A percentile compares a stretch with the other conserved stretches of the same genome.
Evolutionary conservation across 2,888 invertebrate genomes (phyloP).

Genomic region (Xanthostigma xanthostigma): DNA sequence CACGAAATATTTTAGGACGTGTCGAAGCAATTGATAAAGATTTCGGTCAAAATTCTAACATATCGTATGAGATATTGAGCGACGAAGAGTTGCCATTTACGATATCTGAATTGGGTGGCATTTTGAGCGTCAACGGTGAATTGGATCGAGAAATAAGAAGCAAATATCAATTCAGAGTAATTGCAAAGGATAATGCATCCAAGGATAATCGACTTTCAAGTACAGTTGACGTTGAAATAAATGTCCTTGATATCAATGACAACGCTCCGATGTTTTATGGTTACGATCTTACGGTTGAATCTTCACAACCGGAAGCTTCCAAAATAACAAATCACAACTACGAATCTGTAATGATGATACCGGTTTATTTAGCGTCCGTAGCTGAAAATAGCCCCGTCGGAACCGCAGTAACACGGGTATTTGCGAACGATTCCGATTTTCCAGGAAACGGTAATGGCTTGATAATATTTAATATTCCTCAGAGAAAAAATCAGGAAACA

Average conservation of each 20-base stretch:
- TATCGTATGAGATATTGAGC: constrained; percentile 50
- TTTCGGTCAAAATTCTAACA: constrained; percentile 62
- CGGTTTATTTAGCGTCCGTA: constrained; percentile 61
- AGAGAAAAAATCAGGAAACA: constrained; percentile 43
- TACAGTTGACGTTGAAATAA: constrained; percentile 64
- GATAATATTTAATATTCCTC: constrained; percentile 59
- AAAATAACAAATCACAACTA: constrained; percentile 35
- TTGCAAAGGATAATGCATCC: constrained; percentile 32
- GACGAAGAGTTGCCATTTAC: constrained; percentile 45
- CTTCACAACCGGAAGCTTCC: constrained; percentile 33
- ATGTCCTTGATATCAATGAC: constrained; percentile 71
- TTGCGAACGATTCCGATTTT: constrained; percentile 75
- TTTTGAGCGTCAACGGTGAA: constrained; percentile 55
- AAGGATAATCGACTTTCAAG: constrained; percentile 44
- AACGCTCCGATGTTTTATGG: constrained; percentile 68
- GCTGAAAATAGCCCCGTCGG: constrained; percentile 64
- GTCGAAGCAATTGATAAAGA: constrained; percentile 68
- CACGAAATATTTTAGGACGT: constrained; percentile 53
- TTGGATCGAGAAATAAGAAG: constrained; percentile 62
- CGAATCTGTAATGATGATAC: constrained; percentile 39
- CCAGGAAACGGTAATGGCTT: constrained; percentile 76
- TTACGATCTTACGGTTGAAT: constrained; percentile 46
- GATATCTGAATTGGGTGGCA: constrained; percentile 51
- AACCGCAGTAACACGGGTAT: constrained; percentile 55
- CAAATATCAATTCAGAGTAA: constrained; percentile 53